Base-by-base conservation (phyloP, 2,888 invertebrate genomes). In the Cataglyphis rosenhaueri region DNA sequence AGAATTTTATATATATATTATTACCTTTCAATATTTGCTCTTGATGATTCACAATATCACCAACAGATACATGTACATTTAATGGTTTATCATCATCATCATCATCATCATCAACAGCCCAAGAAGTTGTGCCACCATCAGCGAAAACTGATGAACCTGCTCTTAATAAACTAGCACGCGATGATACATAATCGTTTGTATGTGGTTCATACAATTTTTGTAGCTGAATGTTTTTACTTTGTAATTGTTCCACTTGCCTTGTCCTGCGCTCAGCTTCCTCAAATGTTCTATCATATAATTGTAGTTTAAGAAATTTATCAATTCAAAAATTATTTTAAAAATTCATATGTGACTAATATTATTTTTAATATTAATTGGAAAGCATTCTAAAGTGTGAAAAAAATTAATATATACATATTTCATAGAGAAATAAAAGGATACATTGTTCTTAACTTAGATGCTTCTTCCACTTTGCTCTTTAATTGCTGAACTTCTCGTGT, bases 251-350 rank as follows among this genome's bases (percentile, higher is more conserved):
- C 25, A 96, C 94, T 90, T 96, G 95, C 55, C 96, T 95, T 44
- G 95, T 95, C 65, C 97, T 95, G 81, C 96, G 95, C 92, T 96
- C 96, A 35, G 95, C 95, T 93, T 97, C 97, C 84, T 96, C 96
- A 55, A 94, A 93, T 32, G 96, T 96, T 92, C 96, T 96, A 85
- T 32, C 76, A 44, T 70, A 82, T 70, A 82, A 88, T 88, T 86
- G 59, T 85, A 75, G 76, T 85, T 91, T 91, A 92, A 92, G 91
- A 25, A 91, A 90, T 87, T 86, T 81, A 89, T 89, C 6, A 55
- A 38, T 15, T 9, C 21, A 25, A 25, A 1, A 70, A 62, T 18
- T 41, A 71, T 29, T 44, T 21, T 25, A 25, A 25, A 25, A 25
- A 25, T 25, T 25, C 25, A 25, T 25, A 25, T 25, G 25, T 25